phyloP scores from a whole-genome alignment of 2,888 invertebrate species.

The Maniola hyperantus region DNA sequence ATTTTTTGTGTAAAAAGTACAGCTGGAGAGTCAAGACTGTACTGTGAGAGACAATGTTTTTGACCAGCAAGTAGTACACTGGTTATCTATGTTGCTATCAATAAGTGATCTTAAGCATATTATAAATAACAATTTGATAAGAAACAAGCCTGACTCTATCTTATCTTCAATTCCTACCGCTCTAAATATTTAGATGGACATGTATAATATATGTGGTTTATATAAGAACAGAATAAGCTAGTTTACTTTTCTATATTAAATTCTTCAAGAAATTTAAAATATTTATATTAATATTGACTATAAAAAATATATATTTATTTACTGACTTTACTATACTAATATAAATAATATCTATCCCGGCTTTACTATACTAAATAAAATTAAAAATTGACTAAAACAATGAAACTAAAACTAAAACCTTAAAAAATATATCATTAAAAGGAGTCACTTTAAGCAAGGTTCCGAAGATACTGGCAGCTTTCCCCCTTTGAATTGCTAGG shows the following conservation, averaged over 20 bases:
- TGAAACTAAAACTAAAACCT: too few species aligned
- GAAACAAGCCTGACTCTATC: conserved; percentile 66
- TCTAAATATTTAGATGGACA: conserved; percentile 51
- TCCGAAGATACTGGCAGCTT: too few species aligned
- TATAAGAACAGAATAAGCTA: conserved; percentile 25
- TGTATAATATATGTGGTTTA: conserved; percentile 25
- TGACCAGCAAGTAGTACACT: conserved; percentile 59
- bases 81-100: conserved; percentile 57
- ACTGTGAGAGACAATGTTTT: conserved; percentile 54
- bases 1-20: conserved; percentile 50
- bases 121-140: conserved; percentile 76
- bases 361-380: too few species aligned
- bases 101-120: conserved; percentile 74
- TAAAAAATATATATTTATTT: too few species aligned
- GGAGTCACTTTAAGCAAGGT: too few species aligned
- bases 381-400: too few species aligned
- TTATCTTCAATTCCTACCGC: conserved; percentile 63
- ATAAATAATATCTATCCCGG: too few species aligned
- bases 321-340: too few species aligned
- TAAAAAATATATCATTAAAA: too few species aligned
- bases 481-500: too few species aligned
- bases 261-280: neutral
- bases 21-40: conserved; percentile 58
- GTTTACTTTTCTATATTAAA: neutral
- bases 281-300: neutral